These are phyloP conservation scores for Asarcornis scutulata DNA, from an alignment of 2,113 vertebrate species.

Conservation along the genomic window DNA sequence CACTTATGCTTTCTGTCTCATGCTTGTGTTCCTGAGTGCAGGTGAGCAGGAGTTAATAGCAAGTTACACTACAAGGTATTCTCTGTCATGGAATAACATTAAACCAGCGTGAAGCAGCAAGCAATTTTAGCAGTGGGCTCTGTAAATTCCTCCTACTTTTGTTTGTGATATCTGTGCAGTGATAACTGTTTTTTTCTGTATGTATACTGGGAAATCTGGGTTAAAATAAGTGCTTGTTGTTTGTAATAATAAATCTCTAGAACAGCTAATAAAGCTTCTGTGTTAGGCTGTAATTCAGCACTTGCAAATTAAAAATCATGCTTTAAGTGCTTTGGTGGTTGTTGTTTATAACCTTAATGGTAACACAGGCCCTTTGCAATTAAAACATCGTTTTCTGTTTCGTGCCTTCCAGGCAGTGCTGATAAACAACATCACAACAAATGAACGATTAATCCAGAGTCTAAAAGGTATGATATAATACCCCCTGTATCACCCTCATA, in stretches of 20 bases:
- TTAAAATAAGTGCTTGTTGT: not conserved
- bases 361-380: not conserved
- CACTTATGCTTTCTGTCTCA: not conserved
- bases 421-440: constrained; percentile 66
- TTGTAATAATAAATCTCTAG: not conserved
- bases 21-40: not conserved
- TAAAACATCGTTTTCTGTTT: not conserved
- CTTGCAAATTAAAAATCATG: not conserved
- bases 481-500: not conserved
- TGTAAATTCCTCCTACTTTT: not conserved
- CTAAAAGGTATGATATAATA: constrained; percentile 57
- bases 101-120: not conserved
- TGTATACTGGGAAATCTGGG: not conserved
- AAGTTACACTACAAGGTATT: not conserved
- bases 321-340: not conserved
- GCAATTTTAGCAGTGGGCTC: not conserved
- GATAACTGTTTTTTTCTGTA: not conserved
- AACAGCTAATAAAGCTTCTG: not conserved
- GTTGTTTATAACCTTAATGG: not conserved
- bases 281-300: not conserved
- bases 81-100: not conserved
- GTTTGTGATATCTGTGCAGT: not conserved
- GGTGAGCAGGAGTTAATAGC: not conserved
- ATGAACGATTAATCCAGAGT: constrained; percentile 60
- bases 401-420: constrained; percentile 46